Conservation (phyloP, 1,140 invertebrate genomes). For the Drosophila neocordata region DNA sequence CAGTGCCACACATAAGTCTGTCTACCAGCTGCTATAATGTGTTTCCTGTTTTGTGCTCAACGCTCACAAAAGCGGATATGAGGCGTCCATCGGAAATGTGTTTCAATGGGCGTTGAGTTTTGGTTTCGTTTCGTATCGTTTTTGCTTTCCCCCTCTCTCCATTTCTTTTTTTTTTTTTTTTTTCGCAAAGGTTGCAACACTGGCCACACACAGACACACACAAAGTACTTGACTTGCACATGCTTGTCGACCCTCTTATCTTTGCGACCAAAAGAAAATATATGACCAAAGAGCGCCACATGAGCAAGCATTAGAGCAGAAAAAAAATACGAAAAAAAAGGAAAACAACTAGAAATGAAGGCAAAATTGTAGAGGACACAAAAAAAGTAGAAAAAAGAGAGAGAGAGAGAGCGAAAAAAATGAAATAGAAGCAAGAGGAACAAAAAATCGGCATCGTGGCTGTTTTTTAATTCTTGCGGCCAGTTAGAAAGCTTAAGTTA, state of each 20-base stretch:
- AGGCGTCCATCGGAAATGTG: slow-evolving; percentile 48
- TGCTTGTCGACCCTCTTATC: slow-evolving; percentile 59
- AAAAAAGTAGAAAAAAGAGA: slow-evolving; percentile 23
- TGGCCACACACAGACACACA: slow-evolving; percentile 38
- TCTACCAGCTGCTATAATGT: slow-evolving; percentile 80
- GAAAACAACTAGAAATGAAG: neutral
- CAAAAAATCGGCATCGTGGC: slow-evolving; percentile 34
- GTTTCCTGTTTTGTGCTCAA: slow-evolving; percentile 77
- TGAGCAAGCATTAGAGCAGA: slow-evolving; percentile 58
- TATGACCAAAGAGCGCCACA: slow-evolving; percentile 57
- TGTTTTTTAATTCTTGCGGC: slow-evolving; percentile 65
- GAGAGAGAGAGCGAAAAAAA: slow-evolving; percentile 19
- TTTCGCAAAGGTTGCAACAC: slow-evolving; percentile 67
- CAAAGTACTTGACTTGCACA: slow-evolving; percentile 44
- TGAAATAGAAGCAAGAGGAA: too few relatives aligned
- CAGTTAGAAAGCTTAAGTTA: slow-evolving; percentile 9
- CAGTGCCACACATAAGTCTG: slow-evolving; percentile 79
- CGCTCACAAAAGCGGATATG: slow-evolving; percentile 77
- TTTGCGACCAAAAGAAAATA: slow-evolving; percentile 67
- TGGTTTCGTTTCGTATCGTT: slow-evolving; percentile 6
- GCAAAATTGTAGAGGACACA: slow-evolving; percentile 8
- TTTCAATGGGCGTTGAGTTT: slow-evolving; percentile 27
- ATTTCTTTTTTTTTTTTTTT: slow-evolving; percentile 29
- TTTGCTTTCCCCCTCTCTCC: too few relatives aligned
- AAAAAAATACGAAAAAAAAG: slow-evolving; percentile 16